Percentiles rank a stretch among this genome's conserved stretches.
Evolutionary conservation across 2,888 invertebrate species (phyloP).

Genomic region (Meghimatium bilineatum): DNA sequence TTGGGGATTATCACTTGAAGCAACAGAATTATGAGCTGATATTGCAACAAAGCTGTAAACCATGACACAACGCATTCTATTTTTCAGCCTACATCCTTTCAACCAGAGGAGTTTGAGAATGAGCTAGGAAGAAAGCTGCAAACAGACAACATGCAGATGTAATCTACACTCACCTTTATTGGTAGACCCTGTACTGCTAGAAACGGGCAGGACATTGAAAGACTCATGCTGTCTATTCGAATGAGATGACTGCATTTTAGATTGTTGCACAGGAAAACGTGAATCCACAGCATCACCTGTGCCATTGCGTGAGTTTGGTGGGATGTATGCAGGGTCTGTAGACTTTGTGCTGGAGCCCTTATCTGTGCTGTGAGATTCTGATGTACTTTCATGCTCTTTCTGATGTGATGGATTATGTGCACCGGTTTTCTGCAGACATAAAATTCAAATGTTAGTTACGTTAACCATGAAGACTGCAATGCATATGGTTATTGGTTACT

Average conservation of each 20-base stretch:
- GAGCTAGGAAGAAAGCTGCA: too few relatives aligned
- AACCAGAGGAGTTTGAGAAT: too few relatives aligned
- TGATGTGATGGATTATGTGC: neutral
- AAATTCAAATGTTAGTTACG: too few relatives aligned
- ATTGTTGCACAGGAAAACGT: neutral
- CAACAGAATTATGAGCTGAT: too few relatives aligned
- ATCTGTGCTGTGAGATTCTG: constrained; percentile 16
- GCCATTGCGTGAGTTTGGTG: constrained; percentile 37
- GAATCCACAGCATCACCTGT: constrained; percentile 21
- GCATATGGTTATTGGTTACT: too few relatives aligned
- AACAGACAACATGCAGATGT: too few relatives aligned
- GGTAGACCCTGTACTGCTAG: neutral
- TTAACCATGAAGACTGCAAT: too few relatives aligned
- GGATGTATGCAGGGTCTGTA: constrained; percentile 14
- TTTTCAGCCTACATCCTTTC: too few relatives aligned
- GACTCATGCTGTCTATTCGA: constrained; percentile 5
- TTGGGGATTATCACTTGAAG: too few relatives aligned
- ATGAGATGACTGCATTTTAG: neutral
- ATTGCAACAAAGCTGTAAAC: too few relatives aligned
- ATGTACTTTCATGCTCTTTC: neutral
- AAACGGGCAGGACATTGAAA: neutral
- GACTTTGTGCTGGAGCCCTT: neutral
- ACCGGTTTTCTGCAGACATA: neutral
- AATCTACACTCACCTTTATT: constrained; percentile 27
- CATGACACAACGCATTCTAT: too few relatives aligned